Percentiles rank a stretch among this genome's conserved stretches.
Conservation (phyloP, 2,113 vertebrate genomes). For the Coptodon rendalli region DNA sequence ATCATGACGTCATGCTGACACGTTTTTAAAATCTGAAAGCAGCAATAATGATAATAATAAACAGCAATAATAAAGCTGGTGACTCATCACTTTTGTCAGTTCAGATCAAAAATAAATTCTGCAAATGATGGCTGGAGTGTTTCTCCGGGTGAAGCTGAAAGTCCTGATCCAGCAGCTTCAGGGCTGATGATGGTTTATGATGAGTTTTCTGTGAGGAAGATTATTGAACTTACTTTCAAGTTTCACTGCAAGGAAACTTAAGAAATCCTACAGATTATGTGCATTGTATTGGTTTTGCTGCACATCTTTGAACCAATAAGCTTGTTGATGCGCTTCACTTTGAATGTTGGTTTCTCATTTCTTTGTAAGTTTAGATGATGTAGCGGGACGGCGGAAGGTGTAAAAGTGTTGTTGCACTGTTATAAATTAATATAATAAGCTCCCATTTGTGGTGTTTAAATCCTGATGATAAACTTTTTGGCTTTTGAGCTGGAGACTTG, state of each 20-base stretch:
- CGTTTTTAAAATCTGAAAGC: too few relatives aligned
- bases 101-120: too few relatives aligned
- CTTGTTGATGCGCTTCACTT: background rate
- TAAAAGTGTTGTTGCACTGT: background rate
- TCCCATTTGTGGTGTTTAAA: background rate
- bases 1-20: too few relatives aligned
- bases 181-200: background rate
- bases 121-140: background rate
- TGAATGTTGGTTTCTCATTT: background rate
- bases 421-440: background rate
- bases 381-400: background rate
- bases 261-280: background rate
- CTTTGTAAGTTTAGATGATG: background rate
- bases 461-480: background rate
- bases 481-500: background rate
- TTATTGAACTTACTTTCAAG: background rate
- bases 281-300: accelerated
- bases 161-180: background rate
- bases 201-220: background rate
- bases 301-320: background rate
- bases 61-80: too few relatives aligned
- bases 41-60: too few relatives aligned
- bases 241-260: background rate
- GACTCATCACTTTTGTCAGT: too few relatives aligned
- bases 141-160: background rate